phyloP scores from a whole-genome alignment of 2,888 invertebrate species.

The Silvanus unidentatus region DNA sequence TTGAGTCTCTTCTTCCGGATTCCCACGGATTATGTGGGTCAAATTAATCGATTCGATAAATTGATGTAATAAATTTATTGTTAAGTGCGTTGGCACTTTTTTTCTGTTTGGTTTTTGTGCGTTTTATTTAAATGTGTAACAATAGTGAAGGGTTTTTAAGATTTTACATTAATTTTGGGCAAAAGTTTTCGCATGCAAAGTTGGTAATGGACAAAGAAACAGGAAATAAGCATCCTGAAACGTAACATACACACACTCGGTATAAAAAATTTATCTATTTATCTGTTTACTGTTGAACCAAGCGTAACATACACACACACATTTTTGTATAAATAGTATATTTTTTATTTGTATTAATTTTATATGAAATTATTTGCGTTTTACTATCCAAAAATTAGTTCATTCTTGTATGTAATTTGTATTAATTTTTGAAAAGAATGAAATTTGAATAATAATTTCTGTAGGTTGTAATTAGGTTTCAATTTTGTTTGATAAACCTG shows the following conservation, averaged over 20 bases:
- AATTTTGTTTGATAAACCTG: too few relatives aligned
- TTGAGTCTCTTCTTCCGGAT: conserved; percentile 24
- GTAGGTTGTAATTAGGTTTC: too few relatives aligned
- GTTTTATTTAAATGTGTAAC: too few relatives aligned
- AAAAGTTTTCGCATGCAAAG: conserved; percentile 14
- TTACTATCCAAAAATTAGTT: too few relatives aligned
- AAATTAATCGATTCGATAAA: too few relatives aligned
- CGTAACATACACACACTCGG: conserved; percentile 7
- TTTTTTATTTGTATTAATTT: neutral
- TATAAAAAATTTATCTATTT: conserved; percentile 25
- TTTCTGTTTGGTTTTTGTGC: neutral
- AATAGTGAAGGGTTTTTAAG: neutral
- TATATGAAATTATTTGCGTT: too few relatives aligned
- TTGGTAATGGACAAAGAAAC: conserved; percentile 20
- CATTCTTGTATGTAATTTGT: too few relatives aligned
- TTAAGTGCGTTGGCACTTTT: neutral
- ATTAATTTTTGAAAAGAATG: too few relatives aligned
- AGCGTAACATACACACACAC: conserved; percentile 37
- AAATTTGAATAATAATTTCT: too few relatives aligned
- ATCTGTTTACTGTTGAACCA: conserved; percentile 34
- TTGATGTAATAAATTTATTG: too few relatives aligned
- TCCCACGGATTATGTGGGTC: conserved; percentile 29
- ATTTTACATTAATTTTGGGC: neutral
- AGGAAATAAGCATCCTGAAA: conserved; percentile 35
- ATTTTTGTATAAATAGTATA: conserved; percentile 18